A percentile compares a stretch with the other conserved stretches of the same genome.
Evolutionary conservation across 2,888 invertebrate species (phyloP).

Genomic region (Himalopsyche tibetana): DNA sequence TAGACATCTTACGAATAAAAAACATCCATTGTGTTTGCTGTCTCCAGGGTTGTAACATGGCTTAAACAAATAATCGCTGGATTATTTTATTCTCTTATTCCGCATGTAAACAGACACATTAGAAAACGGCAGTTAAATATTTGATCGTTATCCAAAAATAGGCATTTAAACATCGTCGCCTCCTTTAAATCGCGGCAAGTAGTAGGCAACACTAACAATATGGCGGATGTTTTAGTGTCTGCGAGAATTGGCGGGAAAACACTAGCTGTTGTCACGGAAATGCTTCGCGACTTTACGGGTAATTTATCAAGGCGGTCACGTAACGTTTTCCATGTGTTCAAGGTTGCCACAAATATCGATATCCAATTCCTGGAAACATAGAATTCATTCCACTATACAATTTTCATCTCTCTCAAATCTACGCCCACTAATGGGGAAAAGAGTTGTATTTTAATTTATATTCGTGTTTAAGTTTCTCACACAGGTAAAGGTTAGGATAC

Average conservation of each 20-base stretch:
- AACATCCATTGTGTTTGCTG: too few species aligned
- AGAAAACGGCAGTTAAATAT: conserved; percentile 20
- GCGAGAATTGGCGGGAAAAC: conserved; percentile 50
- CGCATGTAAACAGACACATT: conserved; percentile 15
- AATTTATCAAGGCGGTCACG: conserved; percentile 48
- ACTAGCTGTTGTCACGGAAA: conserved; percentile 52
- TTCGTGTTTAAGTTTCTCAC: too few species aligned
- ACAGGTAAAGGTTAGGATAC: too few species aligned
- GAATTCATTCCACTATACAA: too few species aligned
- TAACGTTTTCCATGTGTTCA: background rate
- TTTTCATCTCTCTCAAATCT: too few species aligned
- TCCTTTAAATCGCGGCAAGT: conserved; percentile 15
- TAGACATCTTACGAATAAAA: too few species aligned
- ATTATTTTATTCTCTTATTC: too few species aligned
- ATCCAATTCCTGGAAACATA: too few species aligned
- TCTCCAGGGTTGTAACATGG: too few species aligned
- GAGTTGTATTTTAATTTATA: too few species aligned
- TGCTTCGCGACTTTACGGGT: conserved; percentile 34
- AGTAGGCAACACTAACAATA: conserved; percentile 26
- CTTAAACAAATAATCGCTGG: too few species aligned
- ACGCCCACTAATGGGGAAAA: too few species aligned
- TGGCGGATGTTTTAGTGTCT: conserved; percentile 44
- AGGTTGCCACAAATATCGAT: background rate
- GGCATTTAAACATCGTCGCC: conserved; percentile 6
- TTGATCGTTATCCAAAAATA: conserved; percentile 30